phyloP scores from a whole-genome alignment of 2,113 vertebrate species.

The Neogale vison region DNA sequence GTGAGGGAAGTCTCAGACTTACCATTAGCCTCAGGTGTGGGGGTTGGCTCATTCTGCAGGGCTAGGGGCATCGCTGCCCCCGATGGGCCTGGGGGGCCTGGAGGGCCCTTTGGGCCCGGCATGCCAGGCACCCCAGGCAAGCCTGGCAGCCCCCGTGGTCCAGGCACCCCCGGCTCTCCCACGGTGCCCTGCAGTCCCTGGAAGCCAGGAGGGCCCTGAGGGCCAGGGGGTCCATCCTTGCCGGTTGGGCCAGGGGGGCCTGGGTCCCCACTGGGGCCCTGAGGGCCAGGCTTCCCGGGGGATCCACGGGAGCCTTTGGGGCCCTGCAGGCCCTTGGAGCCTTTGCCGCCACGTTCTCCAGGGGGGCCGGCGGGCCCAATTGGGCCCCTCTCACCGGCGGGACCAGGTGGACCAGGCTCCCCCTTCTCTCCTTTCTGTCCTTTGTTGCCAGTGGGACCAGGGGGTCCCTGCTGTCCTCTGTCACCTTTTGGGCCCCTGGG shows the following conservation, averaged over 20 bases:
- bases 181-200: conserved; percentile 90
- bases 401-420: conserved; percentile 88
- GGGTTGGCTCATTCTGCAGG: conserved; percentile 84
- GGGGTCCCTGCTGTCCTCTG: conserved; percentile 90
- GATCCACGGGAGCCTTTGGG: conserved; percentile 96
- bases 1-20: conserved; percentile 51
- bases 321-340: conserved; percentile 91
- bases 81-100: conserved; percentile 80
- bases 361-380: conserved; percentile 89
- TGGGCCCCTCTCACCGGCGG: conserved; percentile 91
- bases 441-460: conserved; percentile 91
- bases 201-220: conserved; percentile 90
- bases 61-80: conserved; percentile 85
- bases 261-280: conserved; percentile 92
- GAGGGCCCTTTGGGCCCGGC: conserved; percentile 88
- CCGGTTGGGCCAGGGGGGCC: conserved; percentile 91
- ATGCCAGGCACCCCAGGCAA: conserved; percentile 89
- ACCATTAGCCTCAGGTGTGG: conserved; percentile 82
- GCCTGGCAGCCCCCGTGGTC: conserved; percentile 90
- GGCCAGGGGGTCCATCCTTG: conserved; percentile 91
- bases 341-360: conserved; percentile 92
- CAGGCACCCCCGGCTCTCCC: conserved; percentile 91
- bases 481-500: conserved; percentile 95
- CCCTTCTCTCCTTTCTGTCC: conserved; percentile 96
- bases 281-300: conserved; percentile 91